Base-by-base conservation (phyloP, 2,888 invertebrate genomes). In the Craniophora ligustri region DNA sequence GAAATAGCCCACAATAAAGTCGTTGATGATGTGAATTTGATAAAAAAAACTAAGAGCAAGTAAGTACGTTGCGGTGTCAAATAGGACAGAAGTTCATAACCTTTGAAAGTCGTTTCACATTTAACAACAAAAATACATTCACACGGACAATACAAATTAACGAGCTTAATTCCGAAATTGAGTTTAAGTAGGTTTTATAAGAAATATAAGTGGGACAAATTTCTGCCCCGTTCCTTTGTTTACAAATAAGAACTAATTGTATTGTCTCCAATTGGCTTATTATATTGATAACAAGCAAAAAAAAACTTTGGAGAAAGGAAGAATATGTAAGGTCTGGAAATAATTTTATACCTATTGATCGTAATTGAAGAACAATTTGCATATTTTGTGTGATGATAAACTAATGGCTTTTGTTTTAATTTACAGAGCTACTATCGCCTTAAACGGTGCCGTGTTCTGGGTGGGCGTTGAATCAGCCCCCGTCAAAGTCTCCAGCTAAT, bases 371-470 rank as follows among this genome's bases (percentile, higher is more conserved):
- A 19, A 19, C n/a, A n/a, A n/a, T n/a, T 19, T n/a, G 11, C 1
- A 6, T 38, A 8, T 19, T 8, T 39, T 28, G 34, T 6, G 8
- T 18, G 2, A 15, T 6, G 5, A n/a, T n/a, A n/a, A 11, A 32
- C n/a, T 18, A 13, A 38, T n/a, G 26, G 10, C 3, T 4, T 0
- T 35, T 21, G 0, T 21, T 42, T 51, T 51, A 71, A 62, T 94
- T 95, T 75, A 10, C 91, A 95, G 96, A 78, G 95, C 94, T 11
- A 96, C 96, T 28, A 94, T 96, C 48, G 96, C 95, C 26, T 88
- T 94, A 79, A 94, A 95, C 79, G 96, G 96, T n/a, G 95, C 94
- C 5, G 94, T 94, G 10, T 97, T 95, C 89, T 97, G 96, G 96
- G 95, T 95, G 3, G 94, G 94, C 36, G 94, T 95, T 42, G 94